phyloP scores from a whole-genome alignment of 1,140 invertebrate genomes.

The Drosophila teissieri region DNA sequence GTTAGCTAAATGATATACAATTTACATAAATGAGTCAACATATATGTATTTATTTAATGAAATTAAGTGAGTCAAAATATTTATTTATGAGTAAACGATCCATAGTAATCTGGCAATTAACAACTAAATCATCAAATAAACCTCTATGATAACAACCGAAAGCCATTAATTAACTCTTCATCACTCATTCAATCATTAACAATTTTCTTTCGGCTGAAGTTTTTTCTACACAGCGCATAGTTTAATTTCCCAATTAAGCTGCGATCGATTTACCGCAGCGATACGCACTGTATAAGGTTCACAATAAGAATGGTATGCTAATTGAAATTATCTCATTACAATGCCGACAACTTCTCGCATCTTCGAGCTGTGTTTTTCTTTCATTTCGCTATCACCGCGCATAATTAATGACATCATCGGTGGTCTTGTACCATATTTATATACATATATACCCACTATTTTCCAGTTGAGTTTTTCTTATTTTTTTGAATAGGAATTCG shows the following conservation, averaged over 20 bases:
- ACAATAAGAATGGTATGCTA: slow-evolving; percentile 14
- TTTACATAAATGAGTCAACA: background rate
- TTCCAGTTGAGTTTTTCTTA: background rate
- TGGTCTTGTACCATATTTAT: background rate
- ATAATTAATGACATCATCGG: slow-evolving; percentile 44
- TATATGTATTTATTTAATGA: background rate
- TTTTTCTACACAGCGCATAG: background rate
- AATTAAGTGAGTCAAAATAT: background rate
- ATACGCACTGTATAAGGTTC: slow-evolving; percentile 9
- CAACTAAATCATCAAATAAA: background rate
- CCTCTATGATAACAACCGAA: background rate
- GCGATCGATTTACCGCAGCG: background rate
- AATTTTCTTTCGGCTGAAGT: background rate
- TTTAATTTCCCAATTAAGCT: slow-evolving; percentile 9
- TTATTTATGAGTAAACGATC: background rate
- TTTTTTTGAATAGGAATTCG: background rate
- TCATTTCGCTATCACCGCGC: slow-evolving; percentile 18
- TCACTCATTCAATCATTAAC: background rate
- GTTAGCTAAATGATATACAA: too few species aligned
- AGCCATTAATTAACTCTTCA: background rate
- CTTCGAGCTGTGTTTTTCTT: background rate
- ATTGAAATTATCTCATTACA: slow-evolving; percentile 41
- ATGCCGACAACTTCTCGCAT: slow-evolving; percentile 9
- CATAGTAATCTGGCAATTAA: background rate
- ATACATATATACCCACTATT: background rate